Conservation (phyloP, 92 coral and sea anemone species). For the Paramuricea clavata region DNA sequence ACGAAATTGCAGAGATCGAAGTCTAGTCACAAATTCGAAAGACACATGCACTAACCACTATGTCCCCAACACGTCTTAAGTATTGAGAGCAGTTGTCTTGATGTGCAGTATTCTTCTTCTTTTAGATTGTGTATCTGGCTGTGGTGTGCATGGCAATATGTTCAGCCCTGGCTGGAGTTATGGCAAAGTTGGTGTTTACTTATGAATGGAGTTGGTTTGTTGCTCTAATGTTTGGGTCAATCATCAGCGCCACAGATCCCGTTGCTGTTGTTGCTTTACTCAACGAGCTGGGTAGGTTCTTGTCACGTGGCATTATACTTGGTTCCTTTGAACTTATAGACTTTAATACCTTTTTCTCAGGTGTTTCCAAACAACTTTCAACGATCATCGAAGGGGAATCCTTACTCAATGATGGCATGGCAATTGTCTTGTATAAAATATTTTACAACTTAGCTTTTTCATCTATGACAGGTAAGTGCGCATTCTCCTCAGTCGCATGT, state of each 20-base stretch:
- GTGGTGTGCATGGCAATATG: slow-evolving; percentile 90
- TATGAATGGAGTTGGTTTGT: slow-evolving; percentile 97
- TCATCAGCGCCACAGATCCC: slow-evolving; percentile 98
- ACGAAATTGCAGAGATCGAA: neutral
- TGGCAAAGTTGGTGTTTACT: slow-evolving; percentile 96
- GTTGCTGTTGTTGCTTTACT: slow-evolving; percentile 97
- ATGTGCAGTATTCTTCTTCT: neutral
- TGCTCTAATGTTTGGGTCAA: slow-evolving; percentile 92
- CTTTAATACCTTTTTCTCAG: slow-evolving; percentile 40
- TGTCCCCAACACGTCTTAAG: neutral
- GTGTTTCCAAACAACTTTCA: slow-evolving; percentile 92
- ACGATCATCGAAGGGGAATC: slow-evolving; percentile 99
- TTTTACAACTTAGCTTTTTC: slow-evolving; percentile 93
- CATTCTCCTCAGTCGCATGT: neutral
- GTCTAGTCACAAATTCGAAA: too few relatives aligned
- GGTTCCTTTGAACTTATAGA: too few relatives aligned
- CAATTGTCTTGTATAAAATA: slow-evolving; percentile 96
- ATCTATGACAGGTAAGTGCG: slow-evolving; percentile 87
- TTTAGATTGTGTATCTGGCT: slow-evolving; percentile 79
- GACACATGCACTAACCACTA: too few relatives aligned
- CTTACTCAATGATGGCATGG: slow-evolving; percentile 97
- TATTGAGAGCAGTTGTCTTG: neutral
- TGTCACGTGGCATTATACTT: too few relatives aligned
- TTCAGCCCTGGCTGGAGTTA: slow-evolving; percentile 84
- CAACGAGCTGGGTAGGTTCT: slow-evolving; percentile 79